These are phyloP conservation scores for Butorides virescens DNA, from an alignment of 2,113 vertebrate genomes.

Conservation along the genomic window DNA sequence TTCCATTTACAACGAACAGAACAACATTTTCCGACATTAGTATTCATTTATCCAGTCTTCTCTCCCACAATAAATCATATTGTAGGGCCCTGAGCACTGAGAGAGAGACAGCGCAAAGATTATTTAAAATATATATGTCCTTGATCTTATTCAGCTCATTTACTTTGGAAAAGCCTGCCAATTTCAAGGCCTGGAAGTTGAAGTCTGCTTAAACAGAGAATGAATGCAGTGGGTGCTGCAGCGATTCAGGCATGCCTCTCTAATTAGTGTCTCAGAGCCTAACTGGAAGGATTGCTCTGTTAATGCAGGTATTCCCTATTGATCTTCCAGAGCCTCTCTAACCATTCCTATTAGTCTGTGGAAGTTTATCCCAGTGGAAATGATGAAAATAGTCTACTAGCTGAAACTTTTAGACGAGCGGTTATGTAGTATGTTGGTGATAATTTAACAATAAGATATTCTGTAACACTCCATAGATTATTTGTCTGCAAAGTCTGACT, in stretches of 20 bases:
- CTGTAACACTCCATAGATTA: background rate
- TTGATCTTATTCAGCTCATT: slow-evolving; percentile 45
- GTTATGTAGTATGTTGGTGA: background rate
- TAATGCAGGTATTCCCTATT: background rate
- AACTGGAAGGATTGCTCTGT: background rate
- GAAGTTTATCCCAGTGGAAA: background rate
- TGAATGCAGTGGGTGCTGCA: background rate
- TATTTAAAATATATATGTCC: background rate
- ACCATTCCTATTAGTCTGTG: background rate
- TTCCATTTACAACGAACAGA: slow-evolving; percentile 22
- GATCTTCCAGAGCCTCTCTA: background rate
- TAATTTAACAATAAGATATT: background rate
- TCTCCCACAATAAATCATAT: background rate
- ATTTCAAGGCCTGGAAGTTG: background rate
- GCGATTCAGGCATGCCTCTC: background rate
- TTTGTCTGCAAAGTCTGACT: background rate
- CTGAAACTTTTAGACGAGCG: background rate
- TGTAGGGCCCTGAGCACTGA: background rate
- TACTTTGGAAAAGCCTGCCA: background rate
- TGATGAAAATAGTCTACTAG: background rate
- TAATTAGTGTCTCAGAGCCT: background rate
- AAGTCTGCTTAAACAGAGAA: background rate
- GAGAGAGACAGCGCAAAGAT: background rate
- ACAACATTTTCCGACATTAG: slow-evolving; percentile 15
- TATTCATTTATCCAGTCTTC: background rate